Percentiles rank a stretch among this genome's conserved stretches.
Conservation (phyloP, 1,140 invertebrate species). For the Wiebesia pumilae region DNA sequence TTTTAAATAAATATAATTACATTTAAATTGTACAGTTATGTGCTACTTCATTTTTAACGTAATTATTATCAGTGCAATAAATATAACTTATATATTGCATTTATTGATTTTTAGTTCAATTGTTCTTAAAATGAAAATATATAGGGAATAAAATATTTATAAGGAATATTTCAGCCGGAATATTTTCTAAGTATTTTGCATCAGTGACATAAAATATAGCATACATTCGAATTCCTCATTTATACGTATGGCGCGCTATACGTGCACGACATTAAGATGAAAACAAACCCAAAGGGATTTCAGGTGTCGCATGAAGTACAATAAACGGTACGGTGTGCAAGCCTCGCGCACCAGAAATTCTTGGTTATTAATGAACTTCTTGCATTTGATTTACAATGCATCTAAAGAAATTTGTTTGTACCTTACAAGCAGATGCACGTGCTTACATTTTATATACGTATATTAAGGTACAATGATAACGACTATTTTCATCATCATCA, state of each 20-base stretch:
- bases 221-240: slow-evolving; percentile 1
- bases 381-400: not conserved
- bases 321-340: slow-evolving; percentile 63
- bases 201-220: not conserved
- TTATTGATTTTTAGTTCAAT: not conserved
- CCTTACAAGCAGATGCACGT: too few species aligned
- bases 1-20: too few species aligned
- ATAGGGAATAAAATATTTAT: not conserved
- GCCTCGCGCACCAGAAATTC: slow-evolving; percentile 58
- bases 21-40: too few species aligned
- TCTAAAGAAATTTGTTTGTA: not conserved
- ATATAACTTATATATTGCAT: not conserved
- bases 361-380: not conserved
- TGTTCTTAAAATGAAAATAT: not conserved
- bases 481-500: too few species aligned
- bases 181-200: not conserved
- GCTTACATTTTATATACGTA: too few species aligned
- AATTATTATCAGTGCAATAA: not conserved
- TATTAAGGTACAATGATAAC: too few species aligned
- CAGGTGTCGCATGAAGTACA: slow-evolving; percentile 56
- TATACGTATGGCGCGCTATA: not conserved
- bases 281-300: slow-evolving; percentile 59
- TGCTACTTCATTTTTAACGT: too few species aligned
- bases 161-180: too few species aligned
- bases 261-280: not conserved